These are phyloP conservation scores for Styela plicata DNA, from an alignment of 23 tunicate species.

Conservation along the genomic window DNA sequence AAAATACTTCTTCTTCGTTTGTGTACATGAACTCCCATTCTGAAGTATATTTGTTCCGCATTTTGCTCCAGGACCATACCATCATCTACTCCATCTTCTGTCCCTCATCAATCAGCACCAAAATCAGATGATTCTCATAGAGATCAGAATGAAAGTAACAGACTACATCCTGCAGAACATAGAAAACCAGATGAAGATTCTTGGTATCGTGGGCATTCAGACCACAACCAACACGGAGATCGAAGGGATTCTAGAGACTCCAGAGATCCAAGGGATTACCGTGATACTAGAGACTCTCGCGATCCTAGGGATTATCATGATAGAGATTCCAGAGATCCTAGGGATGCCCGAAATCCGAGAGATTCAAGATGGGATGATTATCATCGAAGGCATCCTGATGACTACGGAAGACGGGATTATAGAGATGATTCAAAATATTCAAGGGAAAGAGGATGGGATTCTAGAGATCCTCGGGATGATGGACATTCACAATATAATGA, in stretches of 20 bases:
- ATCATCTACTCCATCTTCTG: neutral
- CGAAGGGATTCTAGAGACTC: neutral
- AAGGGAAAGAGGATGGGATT: neutral
- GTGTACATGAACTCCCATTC: too few species aligned
- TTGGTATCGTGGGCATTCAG: conserved; percentile 6
- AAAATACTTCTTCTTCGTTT: too few species aligned
- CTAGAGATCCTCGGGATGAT: conserved; percentile 1
- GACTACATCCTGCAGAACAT: neutral
- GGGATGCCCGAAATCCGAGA: neutral
- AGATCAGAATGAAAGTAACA: neutral
- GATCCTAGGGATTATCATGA: neutral
- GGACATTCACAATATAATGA: neutral
- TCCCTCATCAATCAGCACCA: neutral
- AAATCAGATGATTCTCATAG: neutral
- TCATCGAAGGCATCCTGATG: neutral
- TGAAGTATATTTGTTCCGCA: too few species aligned
- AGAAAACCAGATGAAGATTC: neutral
- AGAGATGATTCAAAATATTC: neutral
- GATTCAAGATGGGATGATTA: conserved; percentile 15
- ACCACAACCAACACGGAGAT: neutral
- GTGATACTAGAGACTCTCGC: neutral
- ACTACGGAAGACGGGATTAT: neutral
- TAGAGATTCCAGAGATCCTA: neutral
- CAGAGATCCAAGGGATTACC: neutral
- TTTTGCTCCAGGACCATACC: too few species aligned